Conservation (phyloP, 2,113 vertebrate species). For the Hydrolagus affinis region DNA sequence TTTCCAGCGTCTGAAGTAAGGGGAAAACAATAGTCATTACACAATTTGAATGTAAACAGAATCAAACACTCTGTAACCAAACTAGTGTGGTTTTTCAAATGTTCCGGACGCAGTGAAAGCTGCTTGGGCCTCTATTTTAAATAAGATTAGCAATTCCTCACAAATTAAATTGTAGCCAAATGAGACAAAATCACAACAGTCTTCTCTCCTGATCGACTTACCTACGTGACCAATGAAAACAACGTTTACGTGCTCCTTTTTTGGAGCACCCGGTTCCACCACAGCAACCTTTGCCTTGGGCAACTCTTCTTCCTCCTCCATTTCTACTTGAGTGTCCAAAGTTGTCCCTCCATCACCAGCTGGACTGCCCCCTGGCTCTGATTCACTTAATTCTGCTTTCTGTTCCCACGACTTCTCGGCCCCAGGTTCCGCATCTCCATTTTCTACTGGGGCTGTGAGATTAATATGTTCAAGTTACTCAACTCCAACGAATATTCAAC, state of each 20-base stretch:
- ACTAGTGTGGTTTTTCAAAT: not conserved
- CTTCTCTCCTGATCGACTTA: slow-evolving; percentile 48
- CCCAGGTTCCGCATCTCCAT: slow-evolving; percentile 83
- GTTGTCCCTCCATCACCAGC: slow-evolving; percentile 55
- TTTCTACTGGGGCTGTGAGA: slow-evolving; percentile 70
- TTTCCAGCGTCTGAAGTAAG: slow-evolving; percentile 82
- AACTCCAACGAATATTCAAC: too few relatives aligned
- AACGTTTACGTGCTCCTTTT: slow-evolving; percentile 95
- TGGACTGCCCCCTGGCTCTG: slow-evolving; percentile 55
- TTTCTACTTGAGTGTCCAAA: slow-evolving; percentile 63
- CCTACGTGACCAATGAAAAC: slow-evolving; percentile 97
- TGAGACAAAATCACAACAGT: not conserved
- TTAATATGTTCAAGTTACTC: not conserved
- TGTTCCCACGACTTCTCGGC: slow-evolving; percentile 93
- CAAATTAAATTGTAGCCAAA: not conserved
- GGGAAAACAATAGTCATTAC: slow-evolving; percentile 7
- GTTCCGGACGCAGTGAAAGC: not conserved
- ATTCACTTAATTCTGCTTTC: slow-evolving; percentile 78
- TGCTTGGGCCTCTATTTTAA: not conserved
- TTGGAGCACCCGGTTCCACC: slow-evolving; percentile 77
- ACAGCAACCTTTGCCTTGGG: slow-evolving; percentile 75
- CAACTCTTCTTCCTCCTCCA: slow-evolving; percentile 93
- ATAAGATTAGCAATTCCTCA: not conserved
- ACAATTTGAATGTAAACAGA: slow-evolving; percentile 28
- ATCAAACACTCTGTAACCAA: not conserved